A percentile compares a stretch with the other conserved stretches of the same genome.
Evolutionary conservation across 2,797 vertebrate genomes (phyloP).

Genomic region (Echeneis naucrates): DNA sequence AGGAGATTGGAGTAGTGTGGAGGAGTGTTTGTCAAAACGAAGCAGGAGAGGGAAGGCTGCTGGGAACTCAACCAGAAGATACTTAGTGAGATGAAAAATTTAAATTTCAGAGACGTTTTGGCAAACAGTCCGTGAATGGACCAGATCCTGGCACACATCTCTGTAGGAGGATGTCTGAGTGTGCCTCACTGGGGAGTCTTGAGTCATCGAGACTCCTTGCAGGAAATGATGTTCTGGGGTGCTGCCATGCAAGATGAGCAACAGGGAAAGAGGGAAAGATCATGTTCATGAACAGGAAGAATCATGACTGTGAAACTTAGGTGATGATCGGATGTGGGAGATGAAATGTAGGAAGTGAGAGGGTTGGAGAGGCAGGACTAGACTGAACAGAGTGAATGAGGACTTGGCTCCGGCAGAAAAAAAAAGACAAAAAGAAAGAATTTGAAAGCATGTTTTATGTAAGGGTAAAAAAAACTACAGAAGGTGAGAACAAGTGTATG

Average conservation of each 20-base stretch:
- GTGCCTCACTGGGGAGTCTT: constrained; percentile 26
- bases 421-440: background rate
- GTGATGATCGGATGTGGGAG: background rate
- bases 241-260: constrained; percentile 7
- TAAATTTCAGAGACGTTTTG: constrained; percentile 22
- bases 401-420: constrained; percentile 16
- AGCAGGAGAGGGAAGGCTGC: background rate
- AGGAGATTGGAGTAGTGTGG: constrained; percentile 38
- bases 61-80: constrained; percentile 7
- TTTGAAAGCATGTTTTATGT: background rate
- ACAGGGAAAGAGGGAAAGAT: constrained; percentile 7
- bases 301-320: background rate
- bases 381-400: background rate
- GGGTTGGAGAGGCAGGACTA: background rate
- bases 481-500: too few species aligned
- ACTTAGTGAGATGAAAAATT: constrained; percentile 7
- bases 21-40: constrained; percentile 30
- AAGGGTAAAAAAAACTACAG: background rate
- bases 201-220: constrained; percentile 26
- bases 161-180: constrained; percentile 30
- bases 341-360: constrained; percentile 1
- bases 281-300: constrained; percentile 19
- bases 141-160: constrained; percentile 19
- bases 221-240: background rate
- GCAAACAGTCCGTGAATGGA: constrained; percentile 17